phyloP scores from a whole-genome alignment of 2,113 vertebrate species.

The Theristicus caerulescens region DNA sequence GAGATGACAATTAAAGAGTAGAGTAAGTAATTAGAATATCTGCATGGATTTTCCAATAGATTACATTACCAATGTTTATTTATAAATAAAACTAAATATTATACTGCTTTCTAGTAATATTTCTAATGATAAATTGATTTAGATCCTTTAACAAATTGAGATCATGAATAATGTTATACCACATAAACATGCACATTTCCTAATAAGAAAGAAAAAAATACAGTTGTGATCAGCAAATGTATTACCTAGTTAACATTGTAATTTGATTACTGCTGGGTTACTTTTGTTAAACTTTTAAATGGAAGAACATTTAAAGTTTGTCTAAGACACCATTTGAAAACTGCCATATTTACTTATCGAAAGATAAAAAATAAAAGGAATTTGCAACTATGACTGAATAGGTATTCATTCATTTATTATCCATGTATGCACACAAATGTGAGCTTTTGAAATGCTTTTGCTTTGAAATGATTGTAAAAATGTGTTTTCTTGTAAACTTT shows the following conservation, averaged over 20 bases:
- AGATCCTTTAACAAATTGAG: neutral
- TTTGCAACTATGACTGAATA: neutral
- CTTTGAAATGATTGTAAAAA: neutral
- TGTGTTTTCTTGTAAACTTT: neutral
- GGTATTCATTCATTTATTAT: neutral
- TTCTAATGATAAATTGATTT: neutral
- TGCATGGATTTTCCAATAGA: neutral
- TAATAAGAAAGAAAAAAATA: neutral
- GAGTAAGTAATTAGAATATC: neutral
- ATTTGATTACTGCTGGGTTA: neutral
- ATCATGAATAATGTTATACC: neutral
- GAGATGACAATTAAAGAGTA: neutral
- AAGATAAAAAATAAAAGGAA: neutral
- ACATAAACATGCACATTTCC: neutral
- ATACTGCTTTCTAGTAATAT: neutral
- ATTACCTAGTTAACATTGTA: neutral
- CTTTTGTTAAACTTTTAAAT: neutral
- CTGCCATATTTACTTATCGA: neutral
- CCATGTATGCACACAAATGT: neutral
- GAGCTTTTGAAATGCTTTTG: neutral
- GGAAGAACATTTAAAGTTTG: neutral
- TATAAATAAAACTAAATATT: neutral
- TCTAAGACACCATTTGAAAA: neutral
- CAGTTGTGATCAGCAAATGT: neutral
- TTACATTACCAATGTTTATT: neutral